phyloP scores from a whole-genome alignment of 2,888 invertebrate species.

The Lysandra bellargus region DNA sequence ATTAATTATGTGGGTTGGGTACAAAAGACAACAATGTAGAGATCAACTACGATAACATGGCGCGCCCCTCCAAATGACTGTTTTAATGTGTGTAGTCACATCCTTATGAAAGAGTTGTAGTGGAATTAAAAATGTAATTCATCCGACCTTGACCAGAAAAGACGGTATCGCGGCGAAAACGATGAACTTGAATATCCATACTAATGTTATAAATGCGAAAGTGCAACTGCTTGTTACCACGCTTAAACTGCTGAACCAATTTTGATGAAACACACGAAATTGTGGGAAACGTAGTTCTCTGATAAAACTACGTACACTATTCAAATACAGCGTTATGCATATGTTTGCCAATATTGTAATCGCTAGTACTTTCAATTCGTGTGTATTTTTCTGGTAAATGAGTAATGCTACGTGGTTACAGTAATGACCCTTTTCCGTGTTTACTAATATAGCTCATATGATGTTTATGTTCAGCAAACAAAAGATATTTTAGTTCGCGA shows the following conservation, averaged over 20 bases:
- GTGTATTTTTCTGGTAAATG: background rate
- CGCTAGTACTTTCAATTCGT: background rate
- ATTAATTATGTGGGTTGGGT: background rate
- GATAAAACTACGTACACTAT: background rate
- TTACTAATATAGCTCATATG: conserved; percentile 19
- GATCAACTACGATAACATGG: too few relatives aligned
- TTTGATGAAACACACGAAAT: background rate
- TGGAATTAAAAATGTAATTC: conserved; percentile 10
- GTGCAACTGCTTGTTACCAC: background rate
- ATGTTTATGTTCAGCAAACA: background rate
- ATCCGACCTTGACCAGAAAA: conserved; percentile 18
- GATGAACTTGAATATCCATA: background rate
- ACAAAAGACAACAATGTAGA: background rate
- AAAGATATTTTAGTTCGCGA: conserved; percentile 5
- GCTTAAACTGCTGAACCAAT: background rate
- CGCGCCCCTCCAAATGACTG: too few relatives aligned
- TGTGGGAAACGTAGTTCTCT: background rate
- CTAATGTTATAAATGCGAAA: background rate
- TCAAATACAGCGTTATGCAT: background rate
- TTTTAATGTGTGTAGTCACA: too few relatives aligned
- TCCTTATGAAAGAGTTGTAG: too few relatives aligned
- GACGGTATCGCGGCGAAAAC: background rate
- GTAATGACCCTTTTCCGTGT: conserved; percentile 16
- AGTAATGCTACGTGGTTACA: conserved; percentile 14
- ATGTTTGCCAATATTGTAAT: background rate